Evolutionary conservation across 2,888 invertebrate genomes (phyloP).

Genomic region (Ceraclea dissimilis): DNA sequence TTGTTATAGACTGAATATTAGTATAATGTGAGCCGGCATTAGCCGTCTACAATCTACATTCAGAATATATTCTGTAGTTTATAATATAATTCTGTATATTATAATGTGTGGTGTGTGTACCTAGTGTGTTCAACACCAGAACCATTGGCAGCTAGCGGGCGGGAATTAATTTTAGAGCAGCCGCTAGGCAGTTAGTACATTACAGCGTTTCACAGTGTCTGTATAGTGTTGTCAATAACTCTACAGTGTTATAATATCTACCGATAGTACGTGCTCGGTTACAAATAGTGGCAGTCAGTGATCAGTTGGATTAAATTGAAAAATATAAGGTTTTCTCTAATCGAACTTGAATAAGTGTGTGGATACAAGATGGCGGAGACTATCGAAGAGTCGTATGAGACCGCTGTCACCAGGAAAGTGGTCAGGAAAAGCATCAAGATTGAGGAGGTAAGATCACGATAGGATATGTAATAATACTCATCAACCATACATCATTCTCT

Average conservation of each 20-base stretch:
- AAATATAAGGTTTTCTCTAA: too few relatives aligned
- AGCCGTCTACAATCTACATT: too few relatives aligned
- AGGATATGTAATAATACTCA: not conserved
- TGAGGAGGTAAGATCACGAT: constrained; percentile 56
- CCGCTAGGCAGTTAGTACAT: constrained; percentile 38
- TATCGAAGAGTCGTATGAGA: constrained; percentile 62
- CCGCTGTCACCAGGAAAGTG: constrained; percentile 62
- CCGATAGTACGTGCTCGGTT: constrained; percentile 36
- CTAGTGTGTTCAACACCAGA: not conserved
- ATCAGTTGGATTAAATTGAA: not conserved
- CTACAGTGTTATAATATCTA: too few relatives aligned
- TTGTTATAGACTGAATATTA: too few relatives aligned
- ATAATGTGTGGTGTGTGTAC: too few relatives aligned
- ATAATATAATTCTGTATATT: too few relatives aligned
- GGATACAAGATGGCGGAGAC: constrained; percentile 52
- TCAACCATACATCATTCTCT: not conserved
- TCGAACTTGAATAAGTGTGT: not conserved
- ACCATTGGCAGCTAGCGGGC: constrained; percentile 15
- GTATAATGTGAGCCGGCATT: too few relatives aligned
- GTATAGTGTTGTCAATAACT: too few relatives aligned
- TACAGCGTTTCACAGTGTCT: constrained; percentile 35
- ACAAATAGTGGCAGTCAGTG: constrained; percentile 8
- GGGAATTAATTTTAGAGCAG: constrained; percentile 24
- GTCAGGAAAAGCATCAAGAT: constrained; percentile 63
- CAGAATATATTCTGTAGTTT: too few relatives aligned